phyloP scores from a whole-genome alignment of 2,113 vertebrate genomes.

The Mesocricetus auratus region DNA sequence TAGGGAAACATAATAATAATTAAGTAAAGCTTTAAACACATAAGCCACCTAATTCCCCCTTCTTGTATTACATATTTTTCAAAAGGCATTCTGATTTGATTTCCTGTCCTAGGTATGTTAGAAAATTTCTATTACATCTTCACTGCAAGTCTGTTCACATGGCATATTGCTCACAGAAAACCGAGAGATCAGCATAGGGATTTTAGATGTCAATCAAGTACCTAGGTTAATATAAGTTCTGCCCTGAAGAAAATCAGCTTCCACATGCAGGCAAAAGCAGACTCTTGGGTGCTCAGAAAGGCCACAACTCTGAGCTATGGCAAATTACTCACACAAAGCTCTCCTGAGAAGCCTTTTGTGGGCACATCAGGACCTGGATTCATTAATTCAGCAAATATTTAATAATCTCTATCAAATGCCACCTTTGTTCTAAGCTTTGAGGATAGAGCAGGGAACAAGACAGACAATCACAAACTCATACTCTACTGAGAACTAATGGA shows the following conservation, averaged over 20 bases:
- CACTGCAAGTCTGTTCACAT: not conserved
- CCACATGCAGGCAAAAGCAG: not conserved
- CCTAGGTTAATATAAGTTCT: slow-evolving; percentile 18
- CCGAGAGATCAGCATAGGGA: not conserved
- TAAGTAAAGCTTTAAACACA: slow-evolving; percentile 46
- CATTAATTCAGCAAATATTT: slow-evolving; percentile 37
- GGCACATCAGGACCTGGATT: not conserved
- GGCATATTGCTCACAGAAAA: slow-evolving; percentile 19
- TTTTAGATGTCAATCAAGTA: slow-evolving; percentile 8
- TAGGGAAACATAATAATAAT: not conserved
- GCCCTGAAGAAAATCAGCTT: slow-evolving; percentile 1
- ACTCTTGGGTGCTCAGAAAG: slow-evolving; percentile 14
- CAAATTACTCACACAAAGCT: not conserved
- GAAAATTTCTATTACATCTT: not conserved
- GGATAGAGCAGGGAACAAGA: not conserved
- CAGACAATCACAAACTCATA: not conserved
- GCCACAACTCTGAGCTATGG: not conserved
- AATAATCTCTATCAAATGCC: not conserved
- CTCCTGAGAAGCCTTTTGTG: not conserved
- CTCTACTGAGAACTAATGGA: not conserved
- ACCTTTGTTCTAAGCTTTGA: slow-evolving; percentile 19
- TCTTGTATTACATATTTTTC: slow-evolving; percentile 15
- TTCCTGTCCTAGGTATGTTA: not conserved
- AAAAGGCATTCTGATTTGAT: slow-evolving; percentile 34
- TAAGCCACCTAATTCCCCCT: not conserved